Conservation (phyloP, 2,797 vertebrate genomes). For the Gymnoscopelus braueri region DNA sequence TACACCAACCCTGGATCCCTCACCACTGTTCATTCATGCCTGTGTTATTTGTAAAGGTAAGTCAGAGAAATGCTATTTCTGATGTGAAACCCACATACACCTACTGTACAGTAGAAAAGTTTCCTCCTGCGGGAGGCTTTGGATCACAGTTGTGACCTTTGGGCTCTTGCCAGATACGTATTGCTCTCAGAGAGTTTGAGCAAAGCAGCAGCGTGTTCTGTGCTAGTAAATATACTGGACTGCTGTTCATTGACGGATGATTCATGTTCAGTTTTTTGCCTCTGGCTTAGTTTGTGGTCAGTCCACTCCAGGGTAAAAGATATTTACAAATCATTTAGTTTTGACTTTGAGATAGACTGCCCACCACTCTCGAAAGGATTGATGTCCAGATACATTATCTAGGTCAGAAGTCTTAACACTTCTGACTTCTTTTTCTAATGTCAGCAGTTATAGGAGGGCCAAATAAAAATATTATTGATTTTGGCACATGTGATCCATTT, state of each 20-base stretch:
- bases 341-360: too few species aligned
- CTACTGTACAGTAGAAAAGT: conserved; percentile 47
- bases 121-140: conserved; percentile 44
- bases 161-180: conserved; percentile 43
- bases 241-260: conserved; percentile 48
- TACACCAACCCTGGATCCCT: too few species aligned
- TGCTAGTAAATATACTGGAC: conserved; percentile 43
- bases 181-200: conserved; percentile 41
- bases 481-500: too few species aligned
- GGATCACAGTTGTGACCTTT: conserved; percentile 56
- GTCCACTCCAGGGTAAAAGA: not conserved
- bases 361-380: too few species aligned
- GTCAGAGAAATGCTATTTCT: conserved; percentile 55
- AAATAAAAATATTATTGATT: too few species aligned
- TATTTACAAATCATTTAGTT: not conserved
- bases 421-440: too few species aligned
- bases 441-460: too few species aligned
- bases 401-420: too few species aligned
- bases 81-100: conserved; percentile 32
- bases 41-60: conserved; percentile 22
- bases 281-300: conserved; percentile 36
- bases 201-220: conserved; percentile 24
- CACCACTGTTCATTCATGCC: conserved; percentile 22
- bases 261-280: conserved; percentile 45
- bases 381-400: too few species aligned